Evolutionary conservation across 2,113 vertebrate genomes (phyloP).

Genomic region (Oceanites oceanicus): DNA sequence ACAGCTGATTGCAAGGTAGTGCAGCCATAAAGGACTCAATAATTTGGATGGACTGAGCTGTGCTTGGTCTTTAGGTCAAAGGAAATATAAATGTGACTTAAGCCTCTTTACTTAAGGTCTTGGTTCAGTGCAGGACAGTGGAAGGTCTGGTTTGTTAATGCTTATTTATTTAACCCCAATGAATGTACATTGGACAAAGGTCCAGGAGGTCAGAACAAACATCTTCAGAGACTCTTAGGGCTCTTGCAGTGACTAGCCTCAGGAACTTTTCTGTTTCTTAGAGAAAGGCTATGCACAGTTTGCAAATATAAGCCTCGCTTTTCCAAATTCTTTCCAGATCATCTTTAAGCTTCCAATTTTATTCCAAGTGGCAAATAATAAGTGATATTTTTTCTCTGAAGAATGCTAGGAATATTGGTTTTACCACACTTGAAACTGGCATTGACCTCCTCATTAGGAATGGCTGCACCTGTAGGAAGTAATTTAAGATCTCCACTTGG

Average conservation of each 20-base stretch:
- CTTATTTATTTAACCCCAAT: slow-evolving; percentile 22
- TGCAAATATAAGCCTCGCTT: not conserved
- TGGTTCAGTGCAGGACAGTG: not conserved
- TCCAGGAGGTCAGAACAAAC: not conserved
- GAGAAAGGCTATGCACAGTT: not conserved
- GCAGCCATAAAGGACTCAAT: not conserved
- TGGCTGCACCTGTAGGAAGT: not conserved
- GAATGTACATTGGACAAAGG: not conserved
- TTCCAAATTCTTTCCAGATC: not conserved
- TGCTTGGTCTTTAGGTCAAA: not conserved
- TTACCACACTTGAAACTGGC: not conserved
- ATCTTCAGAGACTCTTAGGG: not conserved
- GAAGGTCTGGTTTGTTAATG: slow-evolving; percentile 18
- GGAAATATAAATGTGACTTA: slow-evolving; percentile 7
- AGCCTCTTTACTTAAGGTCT: slow-evolving; percentile 7
- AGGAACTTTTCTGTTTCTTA: not conserved
- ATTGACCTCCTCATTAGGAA: not conserved
- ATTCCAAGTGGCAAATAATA: not conserved
- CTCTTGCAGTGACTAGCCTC: not conserved
- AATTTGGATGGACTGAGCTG: not conserved
- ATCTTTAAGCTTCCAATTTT: not conserved
- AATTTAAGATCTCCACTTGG: not conserved
- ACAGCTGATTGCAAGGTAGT: not conserved
- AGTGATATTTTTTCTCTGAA: not conserved
- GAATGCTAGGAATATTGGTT: not conserved